Evolutionary conservation across 1,140 invertebrate species (phyloP), one percentile per base, ranked within the genome.

Genomic region (Drosophila pandora): DNA sequence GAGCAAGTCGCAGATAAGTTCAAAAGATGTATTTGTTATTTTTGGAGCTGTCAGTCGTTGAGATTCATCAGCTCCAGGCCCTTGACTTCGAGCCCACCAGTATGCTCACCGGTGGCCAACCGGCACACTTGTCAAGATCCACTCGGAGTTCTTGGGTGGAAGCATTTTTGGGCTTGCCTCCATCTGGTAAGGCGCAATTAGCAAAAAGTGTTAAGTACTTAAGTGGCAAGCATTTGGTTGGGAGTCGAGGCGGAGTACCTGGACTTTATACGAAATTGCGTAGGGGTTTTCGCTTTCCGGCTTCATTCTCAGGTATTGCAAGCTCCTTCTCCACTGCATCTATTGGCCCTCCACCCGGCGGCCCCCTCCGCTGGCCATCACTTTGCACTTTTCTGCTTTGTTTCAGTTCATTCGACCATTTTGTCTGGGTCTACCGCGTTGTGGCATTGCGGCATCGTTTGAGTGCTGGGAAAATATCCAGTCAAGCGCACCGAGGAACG

Each of bases 131-230:
- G 79, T 83, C 41, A 64, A 60, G 41, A 55, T 82, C 21, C 72
- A 49, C 56, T 65, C 54, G 48, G 23, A 25, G 50, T 55, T 43
- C 48, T 39, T 43, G 56, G 21, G 54, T 53, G 74, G 60, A 73
- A 74, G 43, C 65, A 76, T 83, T 83, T 88, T 65, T 79, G 79
- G 80, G 69, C 45, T 61, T 37, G 63, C 73, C 72, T 41, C 59
- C 32, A 76, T 39, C 53, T 43, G 52, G 73, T 49, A 53, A 65
- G 58, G 79, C 76, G 67, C 83, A 88, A 88, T 88, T 88, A 88
- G 83, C 79, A 73, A 88, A 88, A 79, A 89, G 83, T 88, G 83
- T 88, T 88, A 88, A 88, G 83, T 88, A 88, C 83, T 88, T 88
- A 89, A 88, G 83, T 83, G 84, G 84, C 84, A 69, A 71, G 17